phyloP scores from a whole-genome alignment of 2,797 vertebrate species.

The Monodelphis domestica region DNA sequence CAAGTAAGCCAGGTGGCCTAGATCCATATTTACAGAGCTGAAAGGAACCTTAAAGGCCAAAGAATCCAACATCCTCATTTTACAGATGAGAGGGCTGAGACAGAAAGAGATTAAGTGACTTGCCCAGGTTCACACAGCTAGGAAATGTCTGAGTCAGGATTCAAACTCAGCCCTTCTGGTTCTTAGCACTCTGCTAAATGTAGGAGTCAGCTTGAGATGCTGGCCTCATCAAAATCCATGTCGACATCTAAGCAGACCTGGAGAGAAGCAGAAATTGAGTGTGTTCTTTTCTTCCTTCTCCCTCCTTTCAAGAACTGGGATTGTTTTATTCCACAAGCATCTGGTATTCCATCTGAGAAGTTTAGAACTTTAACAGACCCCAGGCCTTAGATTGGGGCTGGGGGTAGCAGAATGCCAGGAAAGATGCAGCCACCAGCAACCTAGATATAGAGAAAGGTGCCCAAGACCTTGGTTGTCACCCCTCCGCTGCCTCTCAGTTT shows the following conservation, averaged over 20 bases:
- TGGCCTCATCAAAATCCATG: neutral
- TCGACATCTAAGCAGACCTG: neutral
- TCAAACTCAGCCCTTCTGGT: neutral
- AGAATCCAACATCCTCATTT: neutral
- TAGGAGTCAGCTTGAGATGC: neutral
- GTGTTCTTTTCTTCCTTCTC: neutral
- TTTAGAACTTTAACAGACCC: neutral
- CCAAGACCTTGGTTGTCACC: neutral
- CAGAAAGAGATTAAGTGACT: neutral
- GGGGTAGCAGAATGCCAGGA: neutral
- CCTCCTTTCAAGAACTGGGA: neutral
- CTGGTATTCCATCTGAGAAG: neutral
- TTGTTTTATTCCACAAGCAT: neutral
- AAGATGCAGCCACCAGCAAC: neutral
- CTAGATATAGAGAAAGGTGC: neutral
- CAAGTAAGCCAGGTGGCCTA: neutral
- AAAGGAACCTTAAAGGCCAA: neutral
- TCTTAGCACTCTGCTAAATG: neutral
- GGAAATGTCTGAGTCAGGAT: neutral
- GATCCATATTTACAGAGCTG: neutral
- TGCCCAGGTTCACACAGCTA: neutral
- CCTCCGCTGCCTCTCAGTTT: too few relatives aligned
- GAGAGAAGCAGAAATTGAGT: neutral
- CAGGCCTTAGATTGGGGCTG: neutral
- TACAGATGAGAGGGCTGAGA: neutral